These are phyloP conservation scores for Melieria picta DNA, from an alignment of 2,888 invertebrate genomes.

Conservation along the genomic window DNA sequence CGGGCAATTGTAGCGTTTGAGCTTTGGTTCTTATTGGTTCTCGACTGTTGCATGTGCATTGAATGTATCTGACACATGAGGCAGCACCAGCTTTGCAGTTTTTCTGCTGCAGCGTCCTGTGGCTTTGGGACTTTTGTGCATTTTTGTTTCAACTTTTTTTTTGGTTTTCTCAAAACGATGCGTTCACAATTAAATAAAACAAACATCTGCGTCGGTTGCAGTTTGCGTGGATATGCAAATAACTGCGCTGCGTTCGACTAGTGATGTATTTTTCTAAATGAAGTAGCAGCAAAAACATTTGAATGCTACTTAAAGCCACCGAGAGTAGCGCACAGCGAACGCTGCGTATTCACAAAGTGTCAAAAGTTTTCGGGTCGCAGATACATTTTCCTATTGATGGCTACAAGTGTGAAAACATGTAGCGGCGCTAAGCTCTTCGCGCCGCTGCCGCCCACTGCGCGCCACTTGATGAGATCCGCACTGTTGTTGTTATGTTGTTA, in stretches of 20 bases:
- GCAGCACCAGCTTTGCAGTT: neutral
- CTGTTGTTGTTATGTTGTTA: too few species aligned
- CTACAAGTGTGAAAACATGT: constrained; percentile 10
- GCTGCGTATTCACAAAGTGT: neutral
- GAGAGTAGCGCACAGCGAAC: neutral
- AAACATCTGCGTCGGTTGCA: constrained; percentile 10
- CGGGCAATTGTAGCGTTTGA: too few species aligned
- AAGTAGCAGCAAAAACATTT: constrained; percentile 21
- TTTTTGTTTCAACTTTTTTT: neutral
- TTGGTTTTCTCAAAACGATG: constrained; percentile 5
- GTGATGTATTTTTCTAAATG: constrained; percentile 17
- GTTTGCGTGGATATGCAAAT: neutral
- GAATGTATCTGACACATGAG: too few species aligned
- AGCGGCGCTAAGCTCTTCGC: neutral
- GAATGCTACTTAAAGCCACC: neutral
- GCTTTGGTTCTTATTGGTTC: too few species aligned
- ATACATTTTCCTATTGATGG: neutral
- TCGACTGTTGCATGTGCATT: too few species aligned
- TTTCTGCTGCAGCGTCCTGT: neutral
- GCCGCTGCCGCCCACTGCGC: neutral
- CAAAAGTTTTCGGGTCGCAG: neutral
- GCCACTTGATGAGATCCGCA: too few species aligned
- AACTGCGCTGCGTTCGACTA: neutral
- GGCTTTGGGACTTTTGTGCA: neutral
- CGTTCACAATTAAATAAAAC: constrained; percentile 18